These are phyloP conservation scores for Choristoneura rosaceana DNA, from an alignment of 2,888 invertebrate genomes.

Conservation along the genomic window DNA sequence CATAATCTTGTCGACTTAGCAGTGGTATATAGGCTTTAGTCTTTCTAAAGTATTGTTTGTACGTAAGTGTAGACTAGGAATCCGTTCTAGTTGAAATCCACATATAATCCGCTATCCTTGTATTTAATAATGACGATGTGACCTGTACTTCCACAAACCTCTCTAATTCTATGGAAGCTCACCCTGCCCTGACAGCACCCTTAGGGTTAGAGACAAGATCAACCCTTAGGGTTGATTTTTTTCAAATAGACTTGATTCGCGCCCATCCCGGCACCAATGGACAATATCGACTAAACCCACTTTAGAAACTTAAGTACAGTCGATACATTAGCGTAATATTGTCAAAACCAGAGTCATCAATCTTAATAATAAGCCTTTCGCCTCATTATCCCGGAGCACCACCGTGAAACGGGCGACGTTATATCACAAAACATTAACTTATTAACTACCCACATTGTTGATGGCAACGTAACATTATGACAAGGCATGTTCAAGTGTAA, in stretches of 20 bases:
- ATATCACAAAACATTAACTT: constrained; percentile 12
- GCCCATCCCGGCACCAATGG: background rate
- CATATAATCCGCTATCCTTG: too few relatives aligned
- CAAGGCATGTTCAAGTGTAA: constrained; percentile 1
- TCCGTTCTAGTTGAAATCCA: too few relatives aligned
- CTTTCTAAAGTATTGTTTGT: too few relatives aligned
- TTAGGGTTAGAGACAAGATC: too few relatives aligned
- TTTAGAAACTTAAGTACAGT: background rate
- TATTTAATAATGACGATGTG: too few relatives aligned
- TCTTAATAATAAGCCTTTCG: constrained; percentile 23
- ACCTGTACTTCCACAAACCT: too few relatives aligned
- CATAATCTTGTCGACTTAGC: too few relatives aligned
- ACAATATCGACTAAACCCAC: background rate
- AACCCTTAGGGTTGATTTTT: too few relatives aligned
- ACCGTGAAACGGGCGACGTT: constrained; percentile 12
- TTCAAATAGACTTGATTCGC: background rate
- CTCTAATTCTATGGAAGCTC: too few relatives aligned
- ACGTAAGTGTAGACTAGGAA: too few relatives aligned
- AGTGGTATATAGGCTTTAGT: too few relatives aligned
- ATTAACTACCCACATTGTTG: constrained; percentile 1
- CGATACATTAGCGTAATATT: background rate
- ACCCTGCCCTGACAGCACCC: too few relatives aligned
- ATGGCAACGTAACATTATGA: constrained; percentile 2
- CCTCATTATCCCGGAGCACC: constrained; percentile 10
- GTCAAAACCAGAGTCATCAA: constrained; percentile 24